Base-by-base conservation (phyloP, 2,888 invertebrate species). In the Drosophila eohydei region DNA sequence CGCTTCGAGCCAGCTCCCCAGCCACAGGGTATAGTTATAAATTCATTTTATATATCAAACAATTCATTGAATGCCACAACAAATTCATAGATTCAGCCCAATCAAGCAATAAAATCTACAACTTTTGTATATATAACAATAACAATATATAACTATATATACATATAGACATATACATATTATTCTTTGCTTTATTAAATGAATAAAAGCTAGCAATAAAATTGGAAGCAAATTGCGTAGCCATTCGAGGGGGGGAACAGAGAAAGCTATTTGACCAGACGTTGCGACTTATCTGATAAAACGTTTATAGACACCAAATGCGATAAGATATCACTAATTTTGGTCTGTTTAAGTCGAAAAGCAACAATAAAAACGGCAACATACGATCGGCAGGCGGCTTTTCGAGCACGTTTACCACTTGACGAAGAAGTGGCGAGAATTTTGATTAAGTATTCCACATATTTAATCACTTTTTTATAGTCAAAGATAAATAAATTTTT, bases 121-220 rank as follows among this genome's bases (percentile, higher is more conserved):
- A 52, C 38, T 58, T 58, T 28, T 57, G 28, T 63, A 34, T 26
- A 41, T 65, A 7, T 38, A 43, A n/a, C n/a, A n/a, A n/a, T n/a
- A n/a, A n/a, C n/a, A n/a, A n/a, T 21, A 21, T 21, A 50, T 9
- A 48, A 16, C 30, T 0, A 48, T 7, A 48, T n/a, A 16, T 30
- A 9, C n/a, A 30, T n/a, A 30, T 9, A 48, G 4, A 9, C 9
- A 30, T 2, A 14, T 30, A 30, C 4, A 8, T 30, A n/a, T 28
- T n/a, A 41, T 12, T 60, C 60, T 57, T 28, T 66, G 76, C 48
- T 71, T 70, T 80, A 76, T 82, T 82, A 82, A 85, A 80, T 80
- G 85, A 48, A 48, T 21, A 41, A 34, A 40, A 61, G 11, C 38
- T 55, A 32, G 26, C 67, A 62, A 76, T 68, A 59, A 74, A 78